Percentiles rank a stretch among this genome's conserved stretches.
phyloP scores from a whole-genome alignment of 2,113 vertebrate genomes.

The Porphyrio hochstetteri region DNA sequence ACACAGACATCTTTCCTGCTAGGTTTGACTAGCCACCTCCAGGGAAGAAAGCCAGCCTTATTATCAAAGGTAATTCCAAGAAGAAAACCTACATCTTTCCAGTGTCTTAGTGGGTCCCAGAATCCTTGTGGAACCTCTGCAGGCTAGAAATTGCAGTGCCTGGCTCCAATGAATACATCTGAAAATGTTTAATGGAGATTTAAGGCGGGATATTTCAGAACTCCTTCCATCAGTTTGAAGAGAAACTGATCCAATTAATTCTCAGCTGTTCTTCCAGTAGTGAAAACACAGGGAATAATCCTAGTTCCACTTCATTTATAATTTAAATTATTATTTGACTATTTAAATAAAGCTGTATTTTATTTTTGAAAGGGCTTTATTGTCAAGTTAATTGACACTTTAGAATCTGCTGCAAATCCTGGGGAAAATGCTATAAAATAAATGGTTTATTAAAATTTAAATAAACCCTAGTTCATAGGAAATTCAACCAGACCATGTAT shows the following conservation, averaged over 20 bases:
- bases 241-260: slow-evolving; percentile 39
- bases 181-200: slow-evolving; percentile 38
- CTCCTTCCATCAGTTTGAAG: not conserved
- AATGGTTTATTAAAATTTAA: slow-evolving; percentile 49
- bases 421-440: slow-evolving; percentile 23
- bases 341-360: slow-evolving; percentile 54
- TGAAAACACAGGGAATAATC: slow-evolving; percentile 33
- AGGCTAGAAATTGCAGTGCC: slow-evolving; percentile 30
- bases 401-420: slow-evolving; percentile 16
- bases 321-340: slow-evolving; percentile 58
- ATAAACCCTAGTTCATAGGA: not conserved
- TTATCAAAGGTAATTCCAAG: slow-evolving; percentile 37
- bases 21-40: not conserved
- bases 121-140: slow-evolving; percentile 34
- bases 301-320: slow-evolving; percentile 45
- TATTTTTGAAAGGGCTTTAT: slow-evolving; percentile 42
- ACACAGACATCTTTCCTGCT: slow-evolving; percentile 1
- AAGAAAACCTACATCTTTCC: slow-evolving; percentile 23
- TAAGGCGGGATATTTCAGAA: slow-evolving; percentile 32
- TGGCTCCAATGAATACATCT: not conserved
- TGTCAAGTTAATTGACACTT: slow-evolving; percentile 53
- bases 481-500: not conserved
- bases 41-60: slow-evolving; percentile 25
- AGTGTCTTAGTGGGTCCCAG: slow-evolving; percentile 1
- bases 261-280: slow-evolving; percentile 3